Evolutionary conservation across 2,113 vertebrate species (phyloP), one percentile per base, ranked within the genome.

Genomic region (Rynchops niger): DNA sequence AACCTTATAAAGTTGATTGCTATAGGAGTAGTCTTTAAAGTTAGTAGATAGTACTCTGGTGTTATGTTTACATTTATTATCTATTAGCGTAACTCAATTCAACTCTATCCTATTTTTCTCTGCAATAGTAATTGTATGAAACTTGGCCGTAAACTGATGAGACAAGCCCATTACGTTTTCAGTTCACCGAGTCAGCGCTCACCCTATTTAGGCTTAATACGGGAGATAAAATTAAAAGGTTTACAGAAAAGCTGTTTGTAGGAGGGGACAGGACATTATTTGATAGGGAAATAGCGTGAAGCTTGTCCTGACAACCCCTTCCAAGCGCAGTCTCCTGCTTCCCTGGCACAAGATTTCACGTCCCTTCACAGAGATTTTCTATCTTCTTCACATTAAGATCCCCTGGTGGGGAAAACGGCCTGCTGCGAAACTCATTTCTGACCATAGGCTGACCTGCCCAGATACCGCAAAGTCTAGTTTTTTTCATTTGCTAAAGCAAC

Each of bases 1-100:
- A 97, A 97, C 96, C 96, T 98, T 98, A 96, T 97, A 93, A 97
- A 98, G 96, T 94, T 97, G 98, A 98, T 98, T 98, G 98, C 98
- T 97, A 42, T 93, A 98, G 96, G 83, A 93, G 92, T 97, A 97
- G 97, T 97, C 96, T 93, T 94, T 94, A 85, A 88, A 97, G 90
- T 94, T 95, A 95, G 97, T 96, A 98, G 98, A 99, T 96, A 98
- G 67, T 95, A 67, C 88, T 91, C 66, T 82, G 82, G 93, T 92
- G 96, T 97, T 98, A 91, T 96, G 93, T 97, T 91, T 97, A 92
- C 88, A 3, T 77, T 97, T 94, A 93, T 93, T 97, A 98, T 98
- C 97, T 97, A 23, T 91, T 96, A 95, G 70, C 30, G 47, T 97
- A 96, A 97, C 83, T 86, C 43, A 47, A 72, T 97, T 95, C 61